Conservation (phyloP, 2,888 invertebrate species). For the Trichacis sp. region DNA sequence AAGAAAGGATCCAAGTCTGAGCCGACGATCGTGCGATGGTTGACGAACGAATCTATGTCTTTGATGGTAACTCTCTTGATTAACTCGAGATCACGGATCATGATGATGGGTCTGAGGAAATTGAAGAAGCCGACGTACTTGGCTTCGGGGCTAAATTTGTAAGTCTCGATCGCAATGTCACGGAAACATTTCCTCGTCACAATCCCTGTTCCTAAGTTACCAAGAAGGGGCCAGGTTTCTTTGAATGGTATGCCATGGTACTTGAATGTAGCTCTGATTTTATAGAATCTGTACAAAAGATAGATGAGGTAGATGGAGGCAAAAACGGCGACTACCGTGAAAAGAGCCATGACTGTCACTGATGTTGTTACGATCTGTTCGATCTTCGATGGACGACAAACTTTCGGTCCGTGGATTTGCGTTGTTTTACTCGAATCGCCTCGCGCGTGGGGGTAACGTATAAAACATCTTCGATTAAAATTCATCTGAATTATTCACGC, state of each 20-base stretch:
- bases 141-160: conserved; percentile 4
- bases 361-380: no score
- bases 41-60: conserved; percentile 36
- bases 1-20: conserved; percentile 43
- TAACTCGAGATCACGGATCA: conserved; percentile 6
- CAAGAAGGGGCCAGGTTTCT: not conserved
- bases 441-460: no score
- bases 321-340: no score
- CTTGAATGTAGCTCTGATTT: no score
- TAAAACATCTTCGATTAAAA: no score
- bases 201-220: conserved; percentile 11
- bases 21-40: conserved; percentile 29
- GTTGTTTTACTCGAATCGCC: no score
- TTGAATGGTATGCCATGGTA: not conserved
- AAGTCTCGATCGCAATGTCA: not conserved
- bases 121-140: conserved; percentile 7
- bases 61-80: conserved; percentile 26
- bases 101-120: not conserved
- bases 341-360: no score
- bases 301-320: no score
- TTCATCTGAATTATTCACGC: no score
- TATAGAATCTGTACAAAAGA: no score
- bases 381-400: no score
- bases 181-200: not conserved
- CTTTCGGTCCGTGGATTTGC: no score